Percentiles rank a stretch among this genome's conserved stretches.
Conservation (phyloP, 2,888 invertebrate genomes). For the Caenorhabditis panamensis region DNA sequence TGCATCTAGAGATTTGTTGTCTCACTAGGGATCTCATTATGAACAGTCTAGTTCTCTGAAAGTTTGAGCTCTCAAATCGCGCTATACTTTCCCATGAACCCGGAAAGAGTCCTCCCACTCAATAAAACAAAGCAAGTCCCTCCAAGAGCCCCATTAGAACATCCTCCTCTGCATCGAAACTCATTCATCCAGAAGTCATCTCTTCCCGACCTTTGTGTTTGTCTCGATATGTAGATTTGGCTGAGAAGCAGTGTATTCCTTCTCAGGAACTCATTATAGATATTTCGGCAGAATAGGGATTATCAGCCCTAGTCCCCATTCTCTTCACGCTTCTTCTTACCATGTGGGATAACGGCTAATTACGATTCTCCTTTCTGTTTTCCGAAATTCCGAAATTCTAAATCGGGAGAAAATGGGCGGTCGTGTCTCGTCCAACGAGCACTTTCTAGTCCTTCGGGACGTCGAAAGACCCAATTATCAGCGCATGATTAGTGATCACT, state of each 20-base stretch:
- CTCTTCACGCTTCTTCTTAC: too few species aligned
- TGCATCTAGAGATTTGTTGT: too few species aligned
- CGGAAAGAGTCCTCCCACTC: constrained; percentile 14
- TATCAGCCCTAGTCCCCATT: constrained; percentile 4
- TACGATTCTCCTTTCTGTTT: constrained; percentile 17
- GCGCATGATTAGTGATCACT: background rate
- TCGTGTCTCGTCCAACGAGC: background rate
- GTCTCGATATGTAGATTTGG: background rate
- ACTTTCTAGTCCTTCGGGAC: background rate
- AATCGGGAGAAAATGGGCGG: background rate
- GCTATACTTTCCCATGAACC: constrained; percentile 4
- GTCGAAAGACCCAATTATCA: background rate
- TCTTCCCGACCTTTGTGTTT: constrained; percentile 43
- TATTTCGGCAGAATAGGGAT: background rate
- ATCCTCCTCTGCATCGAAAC: constrained; percentile 20
- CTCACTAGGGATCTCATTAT: too few species aligned
- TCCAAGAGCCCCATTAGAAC: constrained; percentile 33
- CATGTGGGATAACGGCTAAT: constrained; percentile 8
- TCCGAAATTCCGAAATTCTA: background rate
- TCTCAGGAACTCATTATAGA: constrained; percentile 25
- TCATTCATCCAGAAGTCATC: constrained; percentile 45
- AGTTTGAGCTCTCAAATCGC: too few species aligned
- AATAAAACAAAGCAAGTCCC: constrained; percentile 12
- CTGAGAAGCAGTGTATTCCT: background rate
- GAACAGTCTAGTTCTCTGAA: too few species aligned